A percentile compares a stretch with the other conserved stretches of the same genome.
These are phyloP conservation scores for Meteorus colon DNA, from an alignment of 2,888 invertebrate species.

Conservation along the genomic window DNA sequence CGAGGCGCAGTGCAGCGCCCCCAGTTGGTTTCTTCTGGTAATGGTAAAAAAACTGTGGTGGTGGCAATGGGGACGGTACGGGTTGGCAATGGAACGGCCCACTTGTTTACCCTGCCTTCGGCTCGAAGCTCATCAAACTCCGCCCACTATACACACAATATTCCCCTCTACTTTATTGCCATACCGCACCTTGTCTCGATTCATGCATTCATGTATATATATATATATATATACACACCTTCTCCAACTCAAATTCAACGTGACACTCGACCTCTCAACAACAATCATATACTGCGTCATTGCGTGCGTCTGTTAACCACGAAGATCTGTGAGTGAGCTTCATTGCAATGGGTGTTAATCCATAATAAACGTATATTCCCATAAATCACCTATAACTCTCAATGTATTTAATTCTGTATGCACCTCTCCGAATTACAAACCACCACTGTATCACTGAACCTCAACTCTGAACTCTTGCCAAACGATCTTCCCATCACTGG, in stretches of 20 bases:
- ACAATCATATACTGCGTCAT: not conserved
- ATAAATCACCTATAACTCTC: not conserved
- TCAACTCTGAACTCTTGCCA: not conserved
- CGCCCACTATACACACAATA: slow-evolving; percentile 41
- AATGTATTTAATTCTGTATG: not conserved
- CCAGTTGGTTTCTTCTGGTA: slow-evolving; percentile 55
- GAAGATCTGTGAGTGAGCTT: not conserved
- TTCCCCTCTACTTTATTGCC: slow-evolving; percentile 17
- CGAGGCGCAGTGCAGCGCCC: slow-evolving; percentile 54
- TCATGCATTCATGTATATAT: not conserved
- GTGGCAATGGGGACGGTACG: slow-evolving; percentile 54
- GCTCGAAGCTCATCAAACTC: slow-evolving; percentile 12
- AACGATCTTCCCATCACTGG: too few relatives aligned
- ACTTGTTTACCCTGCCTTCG: slow-evolving; percentile 54
- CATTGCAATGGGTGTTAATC: slow-evolving; percentile 15
- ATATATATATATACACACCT: slow-evolving; percentile 1
- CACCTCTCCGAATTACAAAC: not conserved
- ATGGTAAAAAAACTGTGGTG: slow-evolving; percentile 48
- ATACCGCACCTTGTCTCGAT: slow-evolving; percentile 14
- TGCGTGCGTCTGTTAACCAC: not conserved
- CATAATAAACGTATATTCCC: not conserved
- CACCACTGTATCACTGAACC: not conserved
- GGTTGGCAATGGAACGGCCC: slow-evolving; percentile 55
- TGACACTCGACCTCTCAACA: slow-evolving; percentile 13
- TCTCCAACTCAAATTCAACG: slow-evolving; percentile 22